Conservation (phyloP, 2,797 vertebrate genomes). For the Macrochelys suwanniensis region DNA sequence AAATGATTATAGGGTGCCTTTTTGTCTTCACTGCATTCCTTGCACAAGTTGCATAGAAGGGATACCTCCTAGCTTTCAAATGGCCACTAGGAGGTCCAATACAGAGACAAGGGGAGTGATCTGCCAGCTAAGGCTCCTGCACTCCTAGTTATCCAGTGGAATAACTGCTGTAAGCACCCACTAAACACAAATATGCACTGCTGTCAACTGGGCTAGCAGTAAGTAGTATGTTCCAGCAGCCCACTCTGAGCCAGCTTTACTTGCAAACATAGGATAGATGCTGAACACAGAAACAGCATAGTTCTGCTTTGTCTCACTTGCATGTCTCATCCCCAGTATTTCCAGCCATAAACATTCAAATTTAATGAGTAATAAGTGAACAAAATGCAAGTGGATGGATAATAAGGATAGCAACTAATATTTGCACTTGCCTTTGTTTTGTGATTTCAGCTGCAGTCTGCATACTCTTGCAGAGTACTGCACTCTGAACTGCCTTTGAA, state of each 20-base stretch:
- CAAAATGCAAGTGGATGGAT: constrained; percentile 2
- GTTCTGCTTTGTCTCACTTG: background rate
- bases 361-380: background rate
- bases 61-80: background rate
- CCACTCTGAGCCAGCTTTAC: background rate
- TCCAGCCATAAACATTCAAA: background rate
- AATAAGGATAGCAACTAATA: background rate
- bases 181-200: background rate
- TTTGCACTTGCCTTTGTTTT: constrained; percentile 21
- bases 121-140: background rate
- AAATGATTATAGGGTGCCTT: background rate
- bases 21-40: background rate
- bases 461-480: constrained; percentile 2
- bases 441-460: constrained; percentile 20
- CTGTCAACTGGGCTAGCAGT: too few species aligned
- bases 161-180: background rate
- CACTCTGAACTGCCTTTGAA: constrained; percentile 9
- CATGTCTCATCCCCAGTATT: background rate
- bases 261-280: background rate
- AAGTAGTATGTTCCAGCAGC: background rate
- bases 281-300: background rate
- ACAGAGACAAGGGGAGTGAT: background rate
- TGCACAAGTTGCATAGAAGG: background rate
- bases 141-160: background rate
- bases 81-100: background rate